Base-by-base conservation (phyloP, 2,797 vertebrate genomes). In the Momotus momota region DNA sequence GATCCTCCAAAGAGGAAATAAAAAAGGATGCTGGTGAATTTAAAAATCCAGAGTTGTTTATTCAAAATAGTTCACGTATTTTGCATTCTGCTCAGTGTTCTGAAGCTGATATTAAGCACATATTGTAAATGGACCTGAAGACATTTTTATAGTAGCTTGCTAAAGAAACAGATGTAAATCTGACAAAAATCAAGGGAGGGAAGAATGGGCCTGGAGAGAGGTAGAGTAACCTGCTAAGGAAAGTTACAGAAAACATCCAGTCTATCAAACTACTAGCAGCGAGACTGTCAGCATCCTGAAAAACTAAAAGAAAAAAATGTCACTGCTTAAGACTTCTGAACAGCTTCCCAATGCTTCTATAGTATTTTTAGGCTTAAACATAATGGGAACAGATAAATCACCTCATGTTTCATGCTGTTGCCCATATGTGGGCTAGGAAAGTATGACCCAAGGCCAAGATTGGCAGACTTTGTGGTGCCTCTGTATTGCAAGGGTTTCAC, bases 211-310 rank as follows among this genome's bases (percentile, higher is more conserved):
- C 48, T 67, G 60, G 60, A 64, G 55, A 91, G 69, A 27, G 38
- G 25, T 41, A 88, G 74, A 93, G 94, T 71, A 92, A 90, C 84
- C 48, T 91, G 58, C 41, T 62, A 81, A 35, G 69, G 23, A 91
- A 96, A 93, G 86, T 85, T 92, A 78, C 27, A 94, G 91, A 94
- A 96, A 96, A 87, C 55, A 94, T 86, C 73, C 78, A 82, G 54
- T 89, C 84, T 93, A 88, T 92, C 93, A 83, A 81, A 83, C 40
- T 93, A 90, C 75, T 88, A 95, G 82, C 88, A 88, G 91, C 90
- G 48, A 81, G 21, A 91, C 66, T 75, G 80, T 58, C 74, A 94
- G 69, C 61, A 88, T 64, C 18, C 67, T 60, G 48, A 93, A 81
- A 94, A 82, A 38, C 0, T 2, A 46, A 92, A 94, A 71, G 17